Evolutionary conservation across 2,113 vertebrate genomes (phyloP).

Genomic region (Sminthopsis crassicaudata): DNA sequence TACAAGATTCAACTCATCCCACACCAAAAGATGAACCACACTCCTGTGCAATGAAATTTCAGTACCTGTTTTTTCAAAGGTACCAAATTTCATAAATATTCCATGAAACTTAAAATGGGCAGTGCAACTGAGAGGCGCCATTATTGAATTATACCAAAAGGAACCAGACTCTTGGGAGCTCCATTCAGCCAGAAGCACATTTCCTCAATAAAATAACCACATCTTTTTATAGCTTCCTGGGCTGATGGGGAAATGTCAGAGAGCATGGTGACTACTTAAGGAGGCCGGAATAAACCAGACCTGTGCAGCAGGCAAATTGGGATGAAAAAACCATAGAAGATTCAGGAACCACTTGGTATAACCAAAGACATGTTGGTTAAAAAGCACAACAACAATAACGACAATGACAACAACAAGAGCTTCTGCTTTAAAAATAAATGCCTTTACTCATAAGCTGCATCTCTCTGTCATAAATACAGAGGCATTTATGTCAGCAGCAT

Average conservation of each 20-base stretch:
- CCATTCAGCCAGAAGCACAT: slow-evolving; percentile 45
- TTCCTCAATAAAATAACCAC: slow-evolving; percentile 19
- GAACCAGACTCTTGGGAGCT: slow-evolving; percentile 70
- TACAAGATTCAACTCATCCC: slow-evolving; percentile 78
- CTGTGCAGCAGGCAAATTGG: neutral
- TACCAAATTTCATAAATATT: slow-evolving; percentile 64
- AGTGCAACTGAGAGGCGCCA: slow-evolving; percentile 63
- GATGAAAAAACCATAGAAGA: slow-evolving; percentile 29
- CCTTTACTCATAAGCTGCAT: slow-evolving; percentile 43
- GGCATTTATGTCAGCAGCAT: slow-evolving; percentile 49
- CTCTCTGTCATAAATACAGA: slow-evolving; percentile 54
- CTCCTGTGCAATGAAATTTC: slow-evolving; percentile 73
- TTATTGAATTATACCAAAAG: slow-evolving; percentile 77
- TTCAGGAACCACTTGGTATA: slow-evolving; percentile 72
- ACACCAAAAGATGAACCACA: slow-evolving; percentile 78
- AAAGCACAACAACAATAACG: slow-evolving; percentile 69
- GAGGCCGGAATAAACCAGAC: neutral
- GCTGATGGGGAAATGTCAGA: neutral
- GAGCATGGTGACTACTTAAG: neutral
- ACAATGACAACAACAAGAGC: slow-evolving; percentile 64
- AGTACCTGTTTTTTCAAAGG: slow-evolving; percentile 72
- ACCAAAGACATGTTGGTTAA: slow-evolving; percentile 68
- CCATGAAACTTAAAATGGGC: slow-evolving; percentile 72
- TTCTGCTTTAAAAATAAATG: slow-evolving; percentile 41
- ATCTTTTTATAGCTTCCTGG: neutral